Evolutionary conservation across 2,888 invertebrate genomes (phyloP).

Genomic region (Nemapogon koenigi): DNA sequence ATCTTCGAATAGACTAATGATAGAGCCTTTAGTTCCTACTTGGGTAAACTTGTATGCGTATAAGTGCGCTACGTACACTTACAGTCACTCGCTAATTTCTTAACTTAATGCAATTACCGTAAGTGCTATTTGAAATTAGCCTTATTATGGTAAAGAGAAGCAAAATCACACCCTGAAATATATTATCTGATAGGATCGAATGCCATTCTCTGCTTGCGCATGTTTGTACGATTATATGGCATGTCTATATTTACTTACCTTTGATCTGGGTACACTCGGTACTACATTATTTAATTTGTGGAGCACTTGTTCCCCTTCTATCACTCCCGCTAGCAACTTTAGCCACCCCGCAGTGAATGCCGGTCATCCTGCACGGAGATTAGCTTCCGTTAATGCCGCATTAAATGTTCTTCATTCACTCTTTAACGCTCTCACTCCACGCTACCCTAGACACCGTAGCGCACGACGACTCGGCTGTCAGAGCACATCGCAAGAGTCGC

Average conservation of each 20-base stretch:
- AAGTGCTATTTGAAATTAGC: too few relatives aligned
- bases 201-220: conserved; percentile 55
- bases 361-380: not conserved
- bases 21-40: conserved; percentile 11
- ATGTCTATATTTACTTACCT: conserved; percentile 32
- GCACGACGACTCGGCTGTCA: not conserved
- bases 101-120: too few relatives aligned
- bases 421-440: conserved; percentile 4
- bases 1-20: not conserved
- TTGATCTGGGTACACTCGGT: conserved; percentile 51
- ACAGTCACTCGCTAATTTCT: too few relatives aligned
- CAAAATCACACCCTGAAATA: not conserved
- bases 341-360: not conserved
- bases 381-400: not conserved
- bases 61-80: too few relatives aligned
- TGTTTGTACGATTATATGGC: conserved; percentile 54
- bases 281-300: not conserved
- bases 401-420: conserved; percentile 5
- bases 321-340: not conserved
- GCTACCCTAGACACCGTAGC: not conserved
- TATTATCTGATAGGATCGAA: conserved; percentile 36
- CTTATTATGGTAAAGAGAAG: not conserved
- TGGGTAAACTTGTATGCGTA: conserved; percentile 20
- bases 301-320: not conserved
- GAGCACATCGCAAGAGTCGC: not conserved